Conservation (phyloP, 2,113 vertebrate genomes). For the Toxotes chatareus region DNA sequence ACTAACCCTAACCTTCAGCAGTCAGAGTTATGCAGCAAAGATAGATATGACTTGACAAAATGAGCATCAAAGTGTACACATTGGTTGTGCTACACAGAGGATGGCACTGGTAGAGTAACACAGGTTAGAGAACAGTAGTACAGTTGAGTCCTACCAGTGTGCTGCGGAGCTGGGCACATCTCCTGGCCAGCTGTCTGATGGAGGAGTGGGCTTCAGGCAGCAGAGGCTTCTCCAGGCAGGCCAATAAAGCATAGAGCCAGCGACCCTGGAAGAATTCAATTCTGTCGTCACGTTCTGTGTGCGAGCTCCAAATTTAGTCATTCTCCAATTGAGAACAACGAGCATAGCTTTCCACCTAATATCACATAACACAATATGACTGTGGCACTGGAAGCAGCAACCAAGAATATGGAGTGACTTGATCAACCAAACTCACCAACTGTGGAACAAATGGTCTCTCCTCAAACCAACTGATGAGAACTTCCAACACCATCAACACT, state of each 20-base stretch:
- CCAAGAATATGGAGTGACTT: fast-evolving
- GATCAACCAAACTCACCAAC: constrained; percentile 86
- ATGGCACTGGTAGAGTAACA: not conserved
- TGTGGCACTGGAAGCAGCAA: not conserved
- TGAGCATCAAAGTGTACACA: not conserved
- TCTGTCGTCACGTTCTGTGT: not conserved
- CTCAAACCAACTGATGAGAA: constrained; percentile 93
- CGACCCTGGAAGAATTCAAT: constrained; percentile 84
- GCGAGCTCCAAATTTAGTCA: not conserved
- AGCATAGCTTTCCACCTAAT: not conserved
- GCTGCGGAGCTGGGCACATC: constrained; percentile 91
- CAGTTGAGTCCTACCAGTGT: constrained; percentile 83
- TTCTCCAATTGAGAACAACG: not conserved
- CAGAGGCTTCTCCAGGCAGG: constrained; percentile 96
- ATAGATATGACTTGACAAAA: too few relatives aligned
- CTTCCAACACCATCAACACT: constrained; percentile 91
- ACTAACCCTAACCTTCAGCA: too few relatives aligned
- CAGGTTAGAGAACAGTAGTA: not conserved
- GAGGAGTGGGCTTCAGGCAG: constrained; percentile 96
- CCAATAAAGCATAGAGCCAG: constrained; percentile 94
- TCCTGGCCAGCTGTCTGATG: constrained; percentile 94
- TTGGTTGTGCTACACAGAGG: too few relatives aligned
- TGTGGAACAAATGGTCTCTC: constrained; percentile 92
- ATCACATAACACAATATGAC: not conserved
- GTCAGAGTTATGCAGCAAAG: too few relatives aligned